These are phyloP conservation scores for Rachycentron canadum DNA, from an alignment of 2,797 vertebrate genomes.

Conservation along the genomic window DNA sequence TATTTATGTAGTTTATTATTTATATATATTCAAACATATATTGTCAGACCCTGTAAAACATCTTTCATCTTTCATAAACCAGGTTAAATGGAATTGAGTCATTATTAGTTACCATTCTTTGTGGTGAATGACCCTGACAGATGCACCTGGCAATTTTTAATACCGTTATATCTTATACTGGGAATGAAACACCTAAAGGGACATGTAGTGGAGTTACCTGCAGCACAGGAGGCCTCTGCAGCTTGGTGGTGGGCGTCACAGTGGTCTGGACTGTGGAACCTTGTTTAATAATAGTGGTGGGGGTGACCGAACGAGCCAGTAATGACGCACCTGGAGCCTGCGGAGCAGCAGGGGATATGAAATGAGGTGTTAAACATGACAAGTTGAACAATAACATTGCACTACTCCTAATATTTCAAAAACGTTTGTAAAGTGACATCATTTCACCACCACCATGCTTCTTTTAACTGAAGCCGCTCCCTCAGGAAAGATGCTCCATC, in stretches of 20 bases:
- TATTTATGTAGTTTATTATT: too few species aligned
- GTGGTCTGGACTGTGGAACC: slow-evolving; percentile 90
- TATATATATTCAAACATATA: too few species aligned
- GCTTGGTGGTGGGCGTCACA: slow-evolving; percentile 87
- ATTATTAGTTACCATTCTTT: not conserved
- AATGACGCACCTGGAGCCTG: slow-evolving; percentile 91
- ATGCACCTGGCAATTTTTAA: not conserved
- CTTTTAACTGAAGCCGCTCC: not conserved
- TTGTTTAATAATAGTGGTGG: slow-evolving; percentile 93
- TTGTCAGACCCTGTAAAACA: too few species aligned
- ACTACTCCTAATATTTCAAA: not conserved
- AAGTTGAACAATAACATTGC: not conserved
- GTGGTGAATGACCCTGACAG: not conserved
- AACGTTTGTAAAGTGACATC: not conserved
- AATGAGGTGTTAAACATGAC: not conserved
- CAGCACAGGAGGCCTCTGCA: slow-evolving; percentile 91
- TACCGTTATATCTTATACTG: not conserved
- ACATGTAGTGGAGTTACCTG: slow-evolving; percentile 81
- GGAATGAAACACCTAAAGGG: not conserved
- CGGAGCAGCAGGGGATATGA: not conserved
- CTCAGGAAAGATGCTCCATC: not conserved
- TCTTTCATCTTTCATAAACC: not conserved
- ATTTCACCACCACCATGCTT: not conserved
- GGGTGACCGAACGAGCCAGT: slow-evolving; percentile 89
- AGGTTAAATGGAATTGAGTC: not conserved